A percentile compares a stretch with the other conserved stretches of the same genome.
These are phyloP conservation scores for Molossus alvarezi DNA, from an alignment of 2,797 vertebrate species.

Conservation along the genomic window DNA sequence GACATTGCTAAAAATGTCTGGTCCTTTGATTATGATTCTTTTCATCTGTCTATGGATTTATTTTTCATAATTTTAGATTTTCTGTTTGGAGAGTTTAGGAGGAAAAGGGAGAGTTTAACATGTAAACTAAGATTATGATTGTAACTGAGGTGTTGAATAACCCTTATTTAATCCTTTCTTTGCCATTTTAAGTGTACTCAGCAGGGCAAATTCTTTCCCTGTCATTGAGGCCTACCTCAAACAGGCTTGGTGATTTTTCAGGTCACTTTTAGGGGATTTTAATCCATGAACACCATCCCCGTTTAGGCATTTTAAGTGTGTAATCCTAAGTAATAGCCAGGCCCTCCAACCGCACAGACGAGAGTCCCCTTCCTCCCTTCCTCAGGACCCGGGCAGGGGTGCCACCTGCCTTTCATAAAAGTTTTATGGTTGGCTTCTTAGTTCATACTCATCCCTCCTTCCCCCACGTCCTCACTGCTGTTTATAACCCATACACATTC, in stretches of 20 bases:
- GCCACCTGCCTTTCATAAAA: background rate
- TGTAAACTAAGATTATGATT: background rate
- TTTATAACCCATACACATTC: background rate
- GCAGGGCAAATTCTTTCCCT: background rate
- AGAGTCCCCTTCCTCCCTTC: background rate
- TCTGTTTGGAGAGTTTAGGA: background rate
- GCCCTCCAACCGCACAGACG: background rate
- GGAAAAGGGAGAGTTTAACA: background rate
- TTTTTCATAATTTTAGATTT: conserved; percentile 8
- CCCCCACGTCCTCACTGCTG: background rate
- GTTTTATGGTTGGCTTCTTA: background rate
- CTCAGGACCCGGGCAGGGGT: background rate
- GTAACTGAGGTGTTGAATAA: background rate
- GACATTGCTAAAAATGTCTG: background rate
- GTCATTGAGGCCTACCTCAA: background rate
- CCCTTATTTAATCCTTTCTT: background rate
- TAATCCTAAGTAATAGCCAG: background rate
- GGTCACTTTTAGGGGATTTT: conserved; percentile 10
- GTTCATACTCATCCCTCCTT: background rate
- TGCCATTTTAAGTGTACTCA: background rate
- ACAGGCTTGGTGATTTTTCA: background rate
- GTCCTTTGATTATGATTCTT: background rate
- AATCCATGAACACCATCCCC: background rate
- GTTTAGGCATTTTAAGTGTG: background rate
- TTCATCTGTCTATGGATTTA: background rate